Conservation (phyloP, 2,113 vertebrate genomes). For the Nibea albiflora region DNA sequence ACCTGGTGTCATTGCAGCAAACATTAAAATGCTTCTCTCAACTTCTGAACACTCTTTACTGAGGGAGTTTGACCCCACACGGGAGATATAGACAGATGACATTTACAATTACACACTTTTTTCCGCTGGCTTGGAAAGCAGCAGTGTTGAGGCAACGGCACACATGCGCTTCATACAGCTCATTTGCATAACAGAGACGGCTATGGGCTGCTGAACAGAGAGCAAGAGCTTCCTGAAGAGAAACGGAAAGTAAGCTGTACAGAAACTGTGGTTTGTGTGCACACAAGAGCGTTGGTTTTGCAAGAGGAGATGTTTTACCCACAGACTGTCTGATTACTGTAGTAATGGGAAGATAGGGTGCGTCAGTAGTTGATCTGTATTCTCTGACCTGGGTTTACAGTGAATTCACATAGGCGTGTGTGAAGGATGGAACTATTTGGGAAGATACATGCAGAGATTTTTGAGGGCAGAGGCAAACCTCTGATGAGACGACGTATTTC, state of each 20-base stretch:
- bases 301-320: constrained; percentile 48
- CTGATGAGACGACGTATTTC: constrained; percentile 1
- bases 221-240: constrained; percentile 80
- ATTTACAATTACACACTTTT: constrained; percentile 75
- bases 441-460: constrained; percentile 23
- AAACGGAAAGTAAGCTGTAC: constrained; percentile 79
- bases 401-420: not conserved
- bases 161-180: constrained; percentile 33
- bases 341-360: constrained; percentile 40
- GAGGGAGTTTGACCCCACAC: constrained; percentile 61
- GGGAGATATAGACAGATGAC: constrained; percentile 78
- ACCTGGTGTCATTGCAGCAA: constrained; percentile 77
- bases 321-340: constrained; percentile 60
- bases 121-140: constrained; percentile 81
- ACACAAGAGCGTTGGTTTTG: constrained; percentile 39
- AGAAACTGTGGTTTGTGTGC: constrained; percentile 75
- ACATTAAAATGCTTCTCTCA: constrained; percentile 58
- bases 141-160: constrained; percentile 31
- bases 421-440: constrained; percentile 47
- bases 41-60: constrained; percentile 50
- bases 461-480: constrained; percentile 10
- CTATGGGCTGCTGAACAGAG: constrained; percentile 61
- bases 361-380: constrained; percentile 37
- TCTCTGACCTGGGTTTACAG: not conserved
- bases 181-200: constrained; percentile 64